phyloP scores from a whole-genome alignment of 2,113 vertebrate species.

The Glaucomys volans region DNA sequence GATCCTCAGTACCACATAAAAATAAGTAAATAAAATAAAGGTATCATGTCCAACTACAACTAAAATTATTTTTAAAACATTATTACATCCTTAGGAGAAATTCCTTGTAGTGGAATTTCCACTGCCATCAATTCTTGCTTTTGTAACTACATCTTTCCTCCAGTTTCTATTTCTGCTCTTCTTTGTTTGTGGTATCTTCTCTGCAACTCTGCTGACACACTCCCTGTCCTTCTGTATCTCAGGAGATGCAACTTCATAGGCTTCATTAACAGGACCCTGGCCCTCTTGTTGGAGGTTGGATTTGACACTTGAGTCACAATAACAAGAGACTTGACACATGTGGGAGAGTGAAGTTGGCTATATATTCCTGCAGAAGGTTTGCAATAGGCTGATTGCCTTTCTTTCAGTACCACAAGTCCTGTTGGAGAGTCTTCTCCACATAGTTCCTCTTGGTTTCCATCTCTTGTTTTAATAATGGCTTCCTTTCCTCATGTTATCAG shows the following conservation, averaged over 20 bases:
- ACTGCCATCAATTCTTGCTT: neutral
- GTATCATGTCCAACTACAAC: no score
- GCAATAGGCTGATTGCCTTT: no score
- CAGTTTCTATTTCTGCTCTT: neutral
- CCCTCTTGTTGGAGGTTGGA: neutral
- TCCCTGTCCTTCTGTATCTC: neutral
- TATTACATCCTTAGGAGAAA: neutral
- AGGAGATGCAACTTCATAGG: neutral
- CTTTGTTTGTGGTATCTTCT: neutral
- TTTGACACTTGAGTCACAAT: neutral
- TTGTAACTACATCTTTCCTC: neutral
- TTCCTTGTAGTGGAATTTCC: neutral
- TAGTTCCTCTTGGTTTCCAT: neutral
- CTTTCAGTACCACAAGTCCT: neutral
- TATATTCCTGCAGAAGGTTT: neutral
- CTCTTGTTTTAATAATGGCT: neutral
- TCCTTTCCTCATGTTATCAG: neutral
- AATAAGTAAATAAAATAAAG: no score
- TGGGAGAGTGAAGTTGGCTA: neutral
- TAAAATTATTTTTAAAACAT: neutral
- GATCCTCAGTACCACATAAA: no score
- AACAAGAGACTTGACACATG: neutral
- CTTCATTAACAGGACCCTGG: neutral
- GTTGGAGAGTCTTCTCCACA: no score
- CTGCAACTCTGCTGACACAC: neutral